A percentile compares a stretch with the other conserved stretches of the same genome.
phyloP scores from a whole-genome alignment of 2,888 invertebrate species.

The Parelbella ahira region DNA sequence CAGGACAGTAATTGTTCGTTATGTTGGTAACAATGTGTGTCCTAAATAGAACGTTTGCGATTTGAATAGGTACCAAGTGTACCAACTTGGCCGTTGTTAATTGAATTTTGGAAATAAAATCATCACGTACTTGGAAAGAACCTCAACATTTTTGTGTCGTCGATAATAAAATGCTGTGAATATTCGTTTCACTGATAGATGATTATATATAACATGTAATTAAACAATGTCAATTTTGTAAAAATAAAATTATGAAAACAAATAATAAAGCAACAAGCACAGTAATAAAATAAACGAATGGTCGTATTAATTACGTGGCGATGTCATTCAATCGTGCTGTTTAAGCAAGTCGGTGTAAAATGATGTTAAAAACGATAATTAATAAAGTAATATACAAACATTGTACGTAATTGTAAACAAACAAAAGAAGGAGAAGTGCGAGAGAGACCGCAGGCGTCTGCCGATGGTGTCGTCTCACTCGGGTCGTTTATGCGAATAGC shows the following conservation, averaged over 20 bases:
- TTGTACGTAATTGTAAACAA: constrained; percentile 27
- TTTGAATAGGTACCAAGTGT: too few species aligned
- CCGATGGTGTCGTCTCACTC: constrained; percentile 36
- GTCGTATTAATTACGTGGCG: constrained; percentile 22
- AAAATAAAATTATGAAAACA: too few species aligned
- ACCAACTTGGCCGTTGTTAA: too few species aligned
- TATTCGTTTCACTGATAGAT: too few species aligned
- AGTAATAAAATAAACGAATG: constrained; percentile 19
- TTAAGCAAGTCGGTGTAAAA: constrained; percentile 17
- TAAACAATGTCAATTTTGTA: too few species aligned
- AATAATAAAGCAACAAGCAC: constrained; percentile 3
- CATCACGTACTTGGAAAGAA: too few species aligned
- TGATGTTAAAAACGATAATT: constrained; percentile 27
- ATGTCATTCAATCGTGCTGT: constrained; percentile 24
- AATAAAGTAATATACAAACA: constrained; percentile 26
- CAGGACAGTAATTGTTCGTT: constrained; percentile 24
- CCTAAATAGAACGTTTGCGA: too few species aligned
- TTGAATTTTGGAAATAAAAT: too few species aligned
- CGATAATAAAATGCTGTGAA: too few species aligned
- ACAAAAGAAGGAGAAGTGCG: constrained; percentile 28
- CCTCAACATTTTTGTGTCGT: too few species aligned
- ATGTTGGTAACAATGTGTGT: constrained; percentile 28
- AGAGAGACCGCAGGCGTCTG: constrained; percentile 26
- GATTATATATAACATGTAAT: too few species aligned
- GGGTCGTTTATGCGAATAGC: constrained; percentile 51